Evolutionary conservation across 2,888 invertebrate species (phyloP).

Genomic region (Oxycera nigricornis): DNA sequence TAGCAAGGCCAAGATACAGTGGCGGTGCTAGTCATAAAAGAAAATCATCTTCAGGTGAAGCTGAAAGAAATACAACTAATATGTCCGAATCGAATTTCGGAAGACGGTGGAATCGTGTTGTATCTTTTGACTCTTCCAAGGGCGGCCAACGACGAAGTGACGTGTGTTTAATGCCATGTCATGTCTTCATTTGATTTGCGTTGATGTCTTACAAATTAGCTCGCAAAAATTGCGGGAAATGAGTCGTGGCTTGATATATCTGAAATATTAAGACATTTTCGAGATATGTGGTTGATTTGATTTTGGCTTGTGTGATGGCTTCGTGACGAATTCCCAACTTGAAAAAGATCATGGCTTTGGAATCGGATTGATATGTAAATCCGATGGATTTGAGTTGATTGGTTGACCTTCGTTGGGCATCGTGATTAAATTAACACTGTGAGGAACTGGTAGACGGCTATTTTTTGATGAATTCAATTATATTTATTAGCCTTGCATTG

Average conservation of each 20-base stretch:
- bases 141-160: background rate
- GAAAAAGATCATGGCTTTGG: background rate
- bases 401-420: background rate
- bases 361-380: background rate
- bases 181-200: slow-evolving; percentile 29
- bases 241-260: background rate
- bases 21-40: no score
- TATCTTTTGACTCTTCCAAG: slow-evolving; percentile 27
- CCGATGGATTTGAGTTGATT: background rate
- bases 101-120: slow-evolving; percentile 13
- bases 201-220: background rate
- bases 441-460: no score
- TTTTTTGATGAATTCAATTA: no score
- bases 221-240: background rate
- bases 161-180: slow-evolving; percentile 34
- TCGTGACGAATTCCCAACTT: background rate
- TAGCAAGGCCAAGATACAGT: no score
- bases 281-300: background rate
- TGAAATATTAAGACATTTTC: background rate
- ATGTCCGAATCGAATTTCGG: slow-evolving; percentile 7
- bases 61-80: background rate
- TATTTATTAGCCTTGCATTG: no score
- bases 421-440: no score
- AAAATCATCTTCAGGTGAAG: background rate
- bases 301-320: background rate